These are phyloP conservation scores for Pelusios castaneus DNA, from an alignment of 2,113 vertebrate species.

Conservation along the genomic window DNA sequence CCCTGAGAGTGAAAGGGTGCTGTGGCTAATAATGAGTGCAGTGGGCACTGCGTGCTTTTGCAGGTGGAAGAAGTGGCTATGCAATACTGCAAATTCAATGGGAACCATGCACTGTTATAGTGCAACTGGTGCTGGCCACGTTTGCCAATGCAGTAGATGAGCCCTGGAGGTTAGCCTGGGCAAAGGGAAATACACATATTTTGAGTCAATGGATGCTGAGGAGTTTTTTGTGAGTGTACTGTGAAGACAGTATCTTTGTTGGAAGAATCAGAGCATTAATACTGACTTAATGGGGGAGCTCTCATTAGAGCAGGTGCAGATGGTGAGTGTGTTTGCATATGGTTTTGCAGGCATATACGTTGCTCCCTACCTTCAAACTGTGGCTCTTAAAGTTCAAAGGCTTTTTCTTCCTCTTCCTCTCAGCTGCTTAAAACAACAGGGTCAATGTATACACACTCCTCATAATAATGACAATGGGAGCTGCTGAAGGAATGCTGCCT, in stretches of 20 bases:
- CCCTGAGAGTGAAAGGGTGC: not conserved
- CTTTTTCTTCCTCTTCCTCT: not conserved
- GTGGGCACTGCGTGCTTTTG: not conserved
- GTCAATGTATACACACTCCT: not conserved
- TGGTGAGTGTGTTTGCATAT: accelerated
- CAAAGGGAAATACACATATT: not conserved
- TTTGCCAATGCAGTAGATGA: not conserved
- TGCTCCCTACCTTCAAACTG: not conserved
- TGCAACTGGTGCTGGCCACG: not conserved
- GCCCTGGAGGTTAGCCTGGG: not conserved
- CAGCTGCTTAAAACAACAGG: constrained; percentile 14
- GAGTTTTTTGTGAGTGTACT: not conserved
- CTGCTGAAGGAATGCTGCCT: constrained; percentile 40
- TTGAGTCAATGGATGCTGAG: not conserved
- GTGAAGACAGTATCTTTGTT: not conserved
- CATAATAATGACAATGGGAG: constrained; percentile 25
- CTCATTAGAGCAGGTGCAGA: not conserved
- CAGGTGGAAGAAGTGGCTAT: not conserved
- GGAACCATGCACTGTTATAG: not conserved
- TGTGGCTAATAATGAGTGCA: not conserved
- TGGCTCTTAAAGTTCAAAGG: not conserved
- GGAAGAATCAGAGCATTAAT: not conserved
- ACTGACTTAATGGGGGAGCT: not conserved
- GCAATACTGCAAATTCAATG: not conserved
- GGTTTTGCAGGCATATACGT: not conserved